Percentiles rank a stretch among this genome's conserved stretches.
Evolutionary conservation across 92 coral and sea anemone species (phyloP).

Genomic region (Porites rus): DNA sequence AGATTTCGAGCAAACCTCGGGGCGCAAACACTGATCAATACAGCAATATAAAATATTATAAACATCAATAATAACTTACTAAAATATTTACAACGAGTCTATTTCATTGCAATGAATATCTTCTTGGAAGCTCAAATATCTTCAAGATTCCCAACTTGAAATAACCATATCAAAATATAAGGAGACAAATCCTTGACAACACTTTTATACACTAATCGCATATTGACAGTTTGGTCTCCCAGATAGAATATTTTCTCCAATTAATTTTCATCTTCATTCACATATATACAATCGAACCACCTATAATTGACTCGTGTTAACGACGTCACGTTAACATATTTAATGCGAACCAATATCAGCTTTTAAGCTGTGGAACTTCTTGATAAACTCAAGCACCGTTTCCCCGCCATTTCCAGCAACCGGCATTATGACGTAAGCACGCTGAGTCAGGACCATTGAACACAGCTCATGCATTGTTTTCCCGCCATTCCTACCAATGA

Average conservation of each 20-base stretch:
- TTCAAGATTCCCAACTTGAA: not conserved
- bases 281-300: too few relatives aligned
- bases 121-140: not conserved
- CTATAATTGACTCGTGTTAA: too few relatives aligned
- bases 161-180: not conserved
- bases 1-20: not conserved
- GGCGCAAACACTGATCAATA: not conserved
- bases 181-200: not conserved
- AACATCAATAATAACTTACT: slow-evolving; percentile 15
- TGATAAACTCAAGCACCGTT: too few relatives aligned
- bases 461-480: too few relatives aligned
- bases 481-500: not conserved
- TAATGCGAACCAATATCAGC: too few relatives aligned
- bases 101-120: slow-evolving; percentile 15
- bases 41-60: slow-evolving; percentile 14
- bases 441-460: too few relatives aligned
- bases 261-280: not conserved
- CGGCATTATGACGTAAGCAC: too few relatives aligned
- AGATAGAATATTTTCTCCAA: not conserved
- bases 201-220: slow-evolving; percentile 1
- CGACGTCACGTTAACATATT: too few relatives aligned
- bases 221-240: not conserved
- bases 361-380: too few relatives aligned
- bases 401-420: too few relatives aligned
- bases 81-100: slow-evolving; percentile 36